Evolutionary conservation across 2,113 vertebrate species (phyloP), one percentile per base, ranked within the genome.

Genomic region (Herpetotheres cachinnans): DNA sequence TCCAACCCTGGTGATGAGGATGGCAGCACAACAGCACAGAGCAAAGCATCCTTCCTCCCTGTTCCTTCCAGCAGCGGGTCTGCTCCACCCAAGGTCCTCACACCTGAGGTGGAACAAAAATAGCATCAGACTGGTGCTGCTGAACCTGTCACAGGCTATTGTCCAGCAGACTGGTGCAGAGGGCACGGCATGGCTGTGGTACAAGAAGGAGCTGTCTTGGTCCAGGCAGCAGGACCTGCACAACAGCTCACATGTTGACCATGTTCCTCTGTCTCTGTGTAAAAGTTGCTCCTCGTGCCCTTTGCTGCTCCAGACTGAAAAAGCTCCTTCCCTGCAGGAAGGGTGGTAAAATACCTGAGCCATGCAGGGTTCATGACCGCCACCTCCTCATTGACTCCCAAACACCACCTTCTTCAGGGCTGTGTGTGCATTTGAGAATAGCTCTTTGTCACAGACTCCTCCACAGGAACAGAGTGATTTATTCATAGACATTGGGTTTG

Each of bases 371-470:
- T 77, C 3, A 1, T 4, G 14, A 26, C 56, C 29, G 52, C 36
- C 78, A 56, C 30, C 73, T 76, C 29, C 13, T 79, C 29, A 3
- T 91, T 95, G 54, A 32, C 65, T 95, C 61, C 77, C 27, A 55
- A 94, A 44, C 29, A 59, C 40, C 30, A 56, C 90, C 50, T 61
- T 76, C 63, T 56, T 62, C 0, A 0, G 61, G 82, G 54, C 67
- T 88, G n/a, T 30, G 79, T 19, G 63, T 10, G 0, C 5, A 0
- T 52, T 90, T 95, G 80, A 89, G 90, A 97, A 97, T 72, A 94
- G 86, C 80, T 90, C 65, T 61, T 18, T 82, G 65, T 79, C 77
- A 81, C 61, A 46, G 83, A 76, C 73, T 97, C 95, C 76, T 94
- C 82, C 0, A 2, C 82, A 78, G 92, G 82, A 94, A 59, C 74